Evolutionary conservation across 2,888 invertebrate species (phyloP), one percentile per base, ranked within the genome.

Genomic region (Gryllus longicercus): DNA sequence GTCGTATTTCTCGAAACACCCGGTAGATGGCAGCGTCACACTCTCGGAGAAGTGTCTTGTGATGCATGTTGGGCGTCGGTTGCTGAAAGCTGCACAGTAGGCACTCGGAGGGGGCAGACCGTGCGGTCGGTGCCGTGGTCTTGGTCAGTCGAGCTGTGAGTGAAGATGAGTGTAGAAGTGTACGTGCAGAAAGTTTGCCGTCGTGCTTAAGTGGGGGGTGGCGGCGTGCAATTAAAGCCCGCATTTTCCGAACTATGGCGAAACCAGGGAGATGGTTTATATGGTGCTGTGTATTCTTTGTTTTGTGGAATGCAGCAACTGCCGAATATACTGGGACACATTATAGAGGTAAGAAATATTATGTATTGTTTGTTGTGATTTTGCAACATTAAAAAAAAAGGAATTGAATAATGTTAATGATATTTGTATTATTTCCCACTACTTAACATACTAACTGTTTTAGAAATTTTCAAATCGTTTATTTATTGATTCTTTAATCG

Each of bases 281-380:
- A 80, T 82, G 80, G 82, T 83, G 82, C 77, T 82, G 83, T 82
- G 82, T 83, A 75, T 81, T 82, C 63, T 82, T 82, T 83, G 82
- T 82, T 78, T 78, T 83, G 79, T 82, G 82, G 79, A 82, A 82
- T 82, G 82, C 81, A 78, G 82, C 81, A 79, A 82, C 79, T 78
- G 82, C 82, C 80, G 83, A 83, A 82, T 80, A 80, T 77, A 78
- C 82, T 76, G 78, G 80, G 51, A 79, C 81, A n/a, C 78, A 80
- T 80, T 80, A 76, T 78, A 76, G 79, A 81, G 82, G 82, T 81
- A 75, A 80, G 82, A 81, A 25, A 23, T 78, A 74, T 63, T n/a
- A 38, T 38, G 5, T 8, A 38, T 38, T 38, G 38, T 38, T 38
- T 38, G 38, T 38, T 38, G 38, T 38, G 38, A 38, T 38, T 38